Evolutionary conservation across 2,797 vertebrate genomes (phyloP), one percentile per base, ranked within the genome.

Genomic region (Gobionotothen gibberifrons): DNA sequence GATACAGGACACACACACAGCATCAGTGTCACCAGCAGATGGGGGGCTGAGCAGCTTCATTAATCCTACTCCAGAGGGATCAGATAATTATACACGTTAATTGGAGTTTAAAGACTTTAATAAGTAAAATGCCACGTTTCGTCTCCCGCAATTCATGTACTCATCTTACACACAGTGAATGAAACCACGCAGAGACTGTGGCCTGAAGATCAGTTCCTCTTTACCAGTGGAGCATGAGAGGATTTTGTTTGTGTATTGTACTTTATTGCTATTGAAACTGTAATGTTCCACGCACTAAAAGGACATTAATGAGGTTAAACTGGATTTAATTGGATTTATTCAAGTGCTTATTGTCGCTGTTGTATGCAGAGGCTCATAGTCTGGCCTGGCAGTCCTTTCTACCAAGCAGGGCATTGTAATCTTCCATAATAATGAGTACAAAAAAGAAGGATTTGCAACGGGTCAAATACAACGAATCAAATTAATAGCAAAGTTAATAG

Each of bases 11-110:
- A 56, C 46, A 69, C 15, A 65, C 8, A 0, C 39, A 63, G 46
- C 74, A 64, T 79, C 54, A 44, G 69, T 82, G 85, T 89, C 85
- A 70, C 64, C 68, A 69, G 63, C 87, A 93, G 86, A 90, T 90
- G 90, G 86, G 26, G 78, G 58, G 46, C 55, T 51, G 77, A 87
- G 83, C 65, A 56, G 84, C 78, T 84, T 85, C 87, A 91, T 92
- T 91, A 89, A 83, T 90, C 87, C 69, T 81, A 47, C 80, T 85
- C 83, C 74, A 43, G 76, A 62, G 79, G 79, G 69, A 89, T 85
- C 83, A 74, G 83, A 86, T 88, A 87, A 90, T 92, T 89, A 90
- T 64, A 58, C 76, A 54, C n/a, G 73, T 70, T 90, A 83, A 92
- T 88, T 87, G 75, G 72, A 84, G 67, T 87, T 89, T 89, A 89